Evolutionary conservation across 2,113 vertebrate species (phyloP).

Genomic region (Chunga burmeisteri): DNA sequence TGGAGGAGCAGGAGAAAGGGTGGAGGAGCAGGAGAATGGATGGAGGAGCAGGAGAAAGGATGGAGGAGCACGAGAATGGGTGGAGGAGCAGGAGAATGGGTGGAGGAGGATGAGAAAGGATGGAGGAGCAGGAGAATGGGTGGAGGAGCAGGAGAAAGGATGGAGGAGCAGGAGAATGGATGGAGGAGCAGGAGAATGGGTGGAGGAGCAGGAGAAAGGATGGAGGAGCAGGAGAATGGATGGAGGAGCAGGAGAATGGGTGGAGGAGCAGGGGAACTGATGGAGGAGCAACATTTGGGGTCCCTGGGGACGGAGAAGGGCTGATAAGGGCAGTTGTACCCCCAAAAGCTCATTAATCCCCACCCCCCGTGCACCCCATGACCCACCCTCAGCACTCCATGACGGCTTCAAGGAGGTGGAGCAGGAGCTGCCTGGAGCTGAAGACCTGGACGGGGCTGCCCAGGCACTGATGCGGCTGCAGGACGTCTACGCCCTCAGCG

Average conservation of each 20-base stretch:
- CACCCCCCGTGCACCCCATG: accelerated
- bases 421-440: slow-evolving; percentile 78
- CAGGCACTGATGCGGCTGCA: slow-evolving; percentile 89
- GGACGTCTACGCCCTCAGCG: slow-evolving; percentile 87
- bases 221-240: not conserved
- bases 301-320: not conserved
- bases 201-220: not conserved
- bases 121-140: not conserved
- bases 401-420: slow-evolving; percentile 77
- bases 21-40: not conserved
- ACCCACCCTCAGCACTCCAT: slow-evolving; percentile 76
- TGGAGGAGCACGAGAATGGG: not conserved
- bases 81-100: not conserved
- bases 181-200: not conserved
- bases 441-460: slow-evolving; percentile 88
- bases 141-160: not conserved
- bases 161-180: not conserved
- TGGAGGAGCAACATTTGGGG: not conserved
- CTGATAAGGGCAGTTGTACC: accelerated
- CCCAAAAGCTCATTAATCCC: not conserved
- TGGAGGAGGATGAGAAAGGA: not conserved
- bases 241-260: not conserved
- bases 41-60: not conserved
- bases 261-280: no score
- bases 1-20: not conserved